Evolutionary conservation across 2,888 invertebrate species (phyloP), one percentile per base, ranked within the genome.

Genomic region (Timema cristinae): DNA sequence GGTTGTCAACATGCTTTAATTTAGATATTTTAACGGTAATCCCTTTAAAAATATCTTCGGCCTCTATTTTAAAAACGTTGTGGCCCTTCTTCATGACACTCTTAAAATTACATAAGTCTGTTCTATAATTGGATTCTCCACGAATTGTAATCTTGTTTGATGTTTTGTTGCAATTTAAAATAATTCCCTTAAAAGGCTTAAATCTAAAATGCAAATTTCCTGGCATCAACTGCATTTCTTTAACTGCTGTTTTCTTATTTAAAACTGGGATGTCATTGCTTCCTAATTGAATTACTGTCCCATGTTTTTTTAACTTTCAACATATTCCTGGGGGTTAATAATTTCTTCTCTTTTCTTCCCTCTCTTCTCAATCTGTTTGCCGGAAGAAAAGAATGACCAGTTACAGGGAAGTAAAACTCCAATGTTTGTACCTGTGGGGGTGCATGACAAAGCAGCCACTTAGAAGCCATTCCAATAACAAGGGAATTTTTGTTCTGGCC

Each of bases 341-440:
- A 56, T 0, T 56, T 15, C 56, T 56, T 56, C 56, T 7, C 6
- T 56, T 56, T 56, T 56, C 56, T 16, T 10, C 13, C 1, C 56
- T 16, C 56, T 56, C 56, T 56, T 56, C 56, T 56, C 56, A 56
- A 13, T 11, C n/a, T 10, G n/a, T 52, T 4, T 52, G 54, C 10
- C 10, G 4, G n/a, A 52, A 52, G 54, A 52, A 56, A 56, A n/a
- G 1, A 56, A 56, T 56, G 56, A 16, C 56, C 1, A 56, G 5
- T 56, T 56, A 56, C 56, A 56, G 56, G 56, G 16, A 56, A 56
- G 16, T 56, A 56, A 56, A 56, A 56, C 56, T 56, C 56, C 56
- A 56, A 56, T 11, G 56, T 56, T 56, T 56, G 7, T 56, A 56
- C 56, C 11, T 56, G 56, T 56, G 56, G 16, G 4, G 13, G 56